These are phyloP conservation scores for Chrosomus eos DNA, from an alignment of 2,797 vertebrate genomes.

Conservation along the genomic window DNA sequence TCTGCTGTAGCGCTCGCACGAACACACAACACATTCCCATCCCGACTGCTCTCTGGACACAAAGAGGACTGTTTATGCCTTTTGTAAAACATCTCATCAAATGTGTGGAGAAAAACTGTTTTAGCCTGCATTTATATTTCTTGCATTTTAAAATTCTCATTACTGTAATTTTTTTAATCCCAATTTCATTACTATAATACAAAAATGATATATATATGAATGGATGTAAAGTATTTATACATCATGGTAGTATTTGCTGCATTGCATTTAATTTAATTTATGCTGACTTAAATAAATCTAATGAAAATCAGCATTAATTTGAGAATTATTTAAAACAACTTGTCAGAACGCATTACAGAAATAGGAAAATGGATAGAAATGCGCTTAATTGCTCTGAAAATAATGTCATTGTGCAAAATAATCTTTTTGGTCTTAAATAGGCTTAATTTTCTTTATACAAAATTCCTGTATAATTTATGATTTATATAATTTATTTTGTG, in stretches of 20 bases:
- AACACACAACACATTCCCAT: neutral
- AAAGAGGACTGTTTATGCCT: conserved; percentile 1
- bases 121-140: neutral
- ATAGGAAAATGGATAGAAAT: neutral
- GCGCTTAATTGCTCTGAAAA: neutral
- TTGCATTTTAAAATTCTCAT: neutral
- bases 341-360: neutral
- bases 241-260: neutral
- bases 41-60: neutral
- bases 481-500: neutral
- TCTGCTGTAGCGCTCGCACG: conserved; percentile 52
- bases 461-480: neutral
- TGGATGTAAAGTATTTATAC: neutral
- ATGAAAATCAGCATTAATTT: neutral
- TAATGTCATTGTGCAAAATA: no score
- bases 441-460: neutral
- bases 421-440: neutral
- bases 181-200: neutral
- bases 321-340: neutral
- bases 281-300: neutral
- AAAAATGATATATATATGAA: neutral
- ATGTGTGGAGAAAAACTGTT: neutral
- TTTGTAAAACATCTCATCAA: neutral
- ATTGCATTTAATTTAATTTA: neutral
- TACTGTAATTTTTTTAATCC: neutral